phyloP scores from a whole-genome alignment of 2,113 vertebrate genomes.

The Nesogale talazaci region DNA sequence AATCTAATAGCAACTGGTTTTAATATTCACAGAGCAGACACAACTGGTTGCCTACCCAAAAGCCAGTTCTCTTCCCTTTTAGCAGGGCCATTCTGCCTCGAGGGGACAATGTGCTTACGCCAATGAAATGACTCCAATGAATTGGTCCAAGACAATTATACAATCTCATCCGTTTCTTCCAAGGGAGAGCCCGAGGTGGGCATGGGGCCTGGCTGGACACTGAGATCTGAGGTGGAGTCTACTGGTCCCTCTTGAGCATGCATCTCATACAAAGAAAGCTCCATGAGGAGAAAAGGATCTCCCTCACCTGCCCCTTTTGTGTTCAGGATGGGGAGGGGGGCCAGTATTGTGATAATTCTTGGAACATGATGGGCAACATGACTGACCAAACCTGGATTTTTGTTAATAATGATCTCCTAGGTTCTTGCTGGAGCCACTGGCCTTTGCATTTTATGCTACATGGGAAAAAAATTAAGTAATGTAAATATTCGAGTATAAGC shows the following conservation, averaged over 20 bases:
- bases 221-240: neutral
- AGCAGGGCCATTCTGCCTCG: neutral
- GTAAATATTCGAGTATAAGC: too few species aligned
- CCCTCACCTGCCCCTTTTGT: neutral
- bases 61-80: neutral
- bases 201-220: neutral
- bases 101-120: neutral
- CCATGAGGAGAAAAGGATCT: too few species aligned
- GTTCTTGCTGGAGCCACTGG: neutral
- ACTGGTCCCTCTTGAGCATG: neutral
- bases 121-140: neutral
- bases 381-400: neutral
- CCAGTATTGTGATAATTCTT: neutral
- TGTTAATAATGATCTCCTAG: neutral
- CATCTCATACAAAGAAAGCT: neutral
- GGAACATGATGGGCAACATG: neutral
- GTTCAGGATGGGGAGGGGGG: neutral
- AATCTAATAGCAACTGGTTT: neutral
- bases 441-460: slow-evolving; percentile 1
- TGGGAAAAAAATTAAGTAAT: too few species aligned
- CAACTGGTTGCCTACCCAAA: neutral
- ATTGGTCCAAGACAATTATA: neutral
- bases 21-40: neutral
- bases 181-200: neutral
- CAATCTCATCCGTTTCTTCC: neutral